A percentile compares a stretch with the other conserved stretches of the same genome.
These are phyloP conservation scores for Peromyscus aztecus DNA, from an alignment of 2,797 vertebrate genomes.

Conservation along the genomic window DNA sequence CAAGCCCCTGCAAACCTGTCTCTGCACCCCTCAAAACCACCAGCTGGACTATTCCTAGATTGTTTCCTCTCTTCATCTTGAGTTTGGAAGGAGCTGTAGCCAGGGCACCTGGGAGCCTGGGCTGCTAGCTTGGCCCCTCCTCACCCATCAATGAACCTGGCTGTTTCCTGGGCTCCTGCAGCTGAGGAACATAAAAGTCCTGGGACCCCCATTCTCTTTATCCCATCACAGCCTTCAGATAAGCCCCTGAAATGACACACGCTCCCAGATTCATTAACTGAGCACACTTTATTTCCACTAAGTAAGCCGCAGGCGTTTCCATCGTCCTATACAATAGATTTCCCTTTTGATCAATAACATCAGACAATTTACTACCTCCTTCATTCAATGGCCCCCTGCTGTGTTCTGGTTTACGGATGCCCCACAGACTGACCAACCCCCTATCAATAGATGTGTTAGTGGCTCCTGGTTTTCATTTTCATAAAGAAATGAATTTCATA, in stretches of 20 bases:
- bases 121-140: neutral
- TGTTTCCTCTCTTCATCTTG: neutral
- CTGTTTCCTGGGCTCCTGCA: neutral
- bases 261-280: constrained; percentile 52
- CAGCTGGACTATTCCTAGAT: neutral
- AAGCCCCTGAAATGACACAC: neutral
- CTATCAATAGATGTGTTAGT: neutral
- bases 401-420: neutral
- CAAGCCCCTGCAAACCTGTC: accelerated
- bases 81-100: neutral
- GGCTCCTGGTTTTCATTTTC: neutral
- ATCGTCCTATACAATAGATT: neutral
- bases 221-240: neutral
- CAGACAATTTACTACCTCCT: neutral
- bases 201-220: neutral
- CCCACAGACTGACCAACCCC: neutral
- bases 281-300: constrained; percentile 43
- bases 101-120: neutral
- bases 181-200: neutral
- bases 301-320: constrained; percentile 32
- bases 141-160: neutral
- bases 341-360: constrained; percentile 65
- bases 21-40: neutral
- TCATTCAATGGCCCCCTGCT: neutral
- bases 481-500: too few species aligned